Evolutionary conservation across 2,888 invertebrate species (phyloP).

Genomic region (Conus canariensis): DNA sequence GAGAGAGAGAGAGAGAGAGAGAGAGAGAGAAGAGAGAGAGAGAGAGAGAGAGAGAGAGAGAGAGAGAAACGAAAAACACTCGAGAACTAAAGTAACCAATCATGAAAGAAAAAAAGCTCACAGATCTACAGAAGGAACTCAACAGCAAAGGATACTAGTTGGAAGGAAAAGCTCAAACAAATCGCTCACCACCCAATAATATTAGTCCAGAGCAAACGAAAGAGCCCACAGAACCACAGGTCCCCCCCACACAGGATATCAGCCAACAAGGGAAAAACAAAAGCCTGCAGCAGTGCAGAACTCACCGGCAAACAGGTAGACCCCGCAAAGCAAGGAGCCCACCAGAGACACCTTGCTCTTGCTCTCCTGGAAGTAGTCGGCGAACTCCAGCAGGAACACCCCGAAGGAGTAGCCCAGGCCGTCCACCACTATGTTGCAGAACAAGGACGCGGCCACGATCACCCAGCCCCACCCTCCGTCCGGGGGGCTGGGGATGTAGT

Average conservation of each 20-base stretch:
- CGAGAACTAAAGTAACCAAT: too few species aligned
- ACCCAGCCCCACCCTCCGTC: conserved; percentile 96
- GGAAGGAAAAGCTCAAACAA: too few species aligned
- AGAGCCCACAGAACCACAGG: too few species aligned
- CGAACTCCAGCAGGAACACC: conserved; percentile 85
- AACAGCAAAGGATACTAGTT: too few species aligned
- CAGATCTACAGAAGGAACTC: too few species aligned
- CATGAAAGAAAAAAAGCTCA: too few species aligned
- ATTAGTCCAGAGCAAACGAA: too few species aligned
- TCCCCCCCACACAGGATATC: neutral
- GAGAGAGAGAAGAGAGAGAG: too few species aligned
- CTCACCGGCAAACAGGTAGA: conserved; percentile 92
- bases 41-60: too few species aligned
- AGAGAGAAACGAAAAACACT: too few species aligned
- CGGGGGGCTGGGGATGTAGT: conserved; percentile 76
- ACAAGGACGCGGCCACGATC: conserved; percentile 92
- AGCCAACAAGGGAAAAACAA: neutral
- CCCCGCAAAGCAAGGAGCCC: conserved; percentile 92
- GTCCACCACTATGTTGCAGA: conserved; percentile 95
- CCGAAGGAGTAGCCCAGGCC: conserved; percentile 96
- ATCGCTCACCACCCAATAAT: too few species aligned
- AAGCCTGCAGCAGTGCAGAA: neutral
- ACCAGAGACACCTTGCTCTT: conserved; percentile 90
- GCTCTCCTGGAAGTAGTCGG: conserved; percentile 85
- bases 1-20: too few species aligned